Conservation (phyloP, 2,113 vertebrate genomes). For the Sceloporus undulatus region DNA sequence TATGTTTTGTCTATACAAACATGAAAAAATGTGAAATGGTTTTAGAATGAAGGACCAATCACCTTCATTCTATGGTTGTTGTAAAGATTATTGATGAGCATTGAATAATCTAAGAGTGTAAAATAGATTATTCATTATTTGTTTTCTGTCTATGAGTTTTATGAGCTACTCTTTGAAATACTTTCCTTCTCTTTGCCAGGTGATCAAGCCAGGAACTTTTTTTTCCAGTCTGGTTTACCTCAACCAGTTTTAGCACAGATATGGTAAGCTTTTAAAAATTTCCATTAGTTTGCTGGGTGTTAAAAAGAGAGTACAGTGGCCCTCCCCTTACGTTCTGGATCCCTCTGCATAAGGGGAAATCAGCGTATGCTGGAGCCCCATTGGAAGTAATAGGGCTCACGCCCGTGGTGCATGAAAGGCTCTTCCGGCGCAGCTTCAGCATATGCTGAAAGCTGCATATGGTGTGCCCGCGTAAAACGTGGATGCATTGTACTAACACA, state of each 20-base stretch:
- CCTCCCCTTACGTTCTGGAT: too few species aligned
- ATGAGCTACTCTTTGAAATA: slow-evolving; percentile 50
- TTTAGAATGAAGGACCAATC: not conserved
- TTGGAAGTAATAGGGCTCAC: too few species aligned
- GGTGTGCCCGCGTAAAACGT: too few species aligned
- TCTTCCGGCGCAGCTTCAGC: too few species aligned
- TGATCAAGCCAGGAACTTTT: slow-evolving; percentile 98
- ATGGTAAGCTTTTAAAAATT: slow-evolving; percentile 85
- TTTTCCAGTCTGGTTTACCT: slow-evolving; percentile 97
- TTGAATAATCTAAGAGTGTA: not conserved
- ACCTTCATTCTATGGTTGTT: not conserved
- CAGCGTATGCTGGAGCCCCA: too few species aligned
- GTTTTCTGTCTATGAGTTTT: slow-evolving; percentile 17
- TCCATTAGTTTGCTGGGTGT: not conserved
- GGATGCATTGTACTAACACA: not conserved
- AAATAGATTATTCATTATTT: slow-evolving; percentile 5
- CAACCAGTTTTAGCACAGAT: slow-evolving; percentile 98
- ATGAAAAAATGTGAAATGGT: not conserved
- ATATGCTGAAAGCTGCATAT: too few species aligned
- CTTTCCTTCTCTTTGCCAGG: slow-evolving; percentile 77
- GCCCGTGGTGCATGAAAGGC: too few species aligned
- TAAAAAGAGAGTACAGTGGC: not conserved
- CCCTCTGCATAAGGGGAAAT: too few species aligned
- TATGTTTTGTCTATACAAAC: not conserved
- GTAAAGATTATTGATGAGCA: not conserved